Base-by-base conservation (phyloP, 2,888 invertebrate genomes). In the Noctua janthe region DNA sequence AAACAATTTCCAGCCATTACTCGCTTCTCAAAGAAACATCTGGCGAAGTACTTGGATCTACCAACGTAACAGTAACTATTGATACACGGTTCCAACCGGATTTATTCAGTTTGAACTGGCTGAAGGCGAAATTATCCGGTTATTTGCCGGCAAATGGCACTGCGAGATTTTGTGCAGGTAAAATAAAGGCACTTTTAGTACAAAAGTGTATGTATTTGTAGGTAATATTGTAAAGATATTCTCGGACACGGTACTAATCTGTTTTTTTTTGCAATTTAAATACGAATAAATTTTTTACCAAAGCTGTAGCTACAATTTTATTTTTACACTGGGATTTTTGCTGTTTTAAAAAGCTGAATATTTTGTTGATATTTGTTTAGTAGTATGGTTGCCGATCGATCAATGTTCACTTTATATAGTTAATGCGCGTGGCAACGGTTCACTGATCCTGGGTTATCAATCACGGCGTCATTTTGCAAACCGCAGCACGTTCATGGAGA, bases 61-160 rank as follows among this genome's bases (percentile, higher is more conserved):
- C 76, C 77, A 88, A 88, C 89, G 83, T 88, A 86, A 86, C 87
- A 81, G 71, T 87, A 87, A 83, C 81, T 88, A 83, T 87, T 87
- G 78, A 83, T 86, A 83, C 77, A 80, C 72, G 71, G 76, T 86
- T 73, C 67, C 74, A 76, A 83, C 74, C 64, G 80, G 83, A 88
- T 88, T 88, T 86, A 78, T 80, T 78, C 75, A 78, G 83, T 76
- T 87, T 76, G 78, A 83, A 83, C 88, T 74, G 62, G 78, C 67
- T 88, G 49, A 82, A 82, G 62, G 86, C 74, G 75, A 78, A 80
- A 83, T 85, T 82, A 87, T 87, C 82, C 83, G 77, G 89, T 85
- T 88, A 82, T 87, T 88, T 88, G 74, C 54, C 59, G 62, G 78
- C 43, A 76, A 90, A 90, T 77, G 78, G 74, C 70, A 66, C 66